Evolutionary conservation across 1,140 invertebrate genomes (phyloP).

Genomic region (Penaeus japonicus): DNA sequence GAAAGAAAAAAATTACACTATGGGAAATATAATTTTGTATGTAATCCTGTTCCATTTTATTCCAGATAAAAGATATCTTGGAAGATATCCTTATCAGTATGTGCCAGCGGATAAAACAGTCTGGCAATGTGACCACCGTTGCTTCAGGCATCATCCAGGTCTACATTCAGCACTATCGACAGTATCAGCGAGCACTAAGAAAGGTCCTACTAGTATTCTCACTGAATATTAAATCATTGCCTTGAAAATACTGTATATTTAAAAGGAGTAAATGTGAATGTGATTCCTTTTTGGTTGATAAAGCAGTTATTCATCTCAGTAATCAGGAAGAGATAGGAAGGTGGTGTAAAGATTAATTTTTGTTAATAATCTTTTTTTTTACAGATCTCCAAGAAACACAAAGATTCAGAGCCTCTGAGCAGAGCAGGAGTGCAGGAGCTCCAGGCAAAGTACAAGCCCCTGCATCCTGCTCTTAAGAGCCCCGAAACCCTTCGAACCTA

Average conservation of each 20-base stretch:
- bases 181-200: conserved; percentile 45
- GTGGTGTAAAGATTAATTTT: neutral
- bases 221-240: too few species aligned
- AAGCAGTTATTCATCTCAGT: too few species aligned
- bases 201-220: conserved; percentile 1
- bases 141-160: conserved; percentile 31
- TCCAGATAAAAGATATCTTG: conserved; percentile 44
- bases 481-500: conserved; percentile 56
- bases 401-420: conserved; percentile 29
- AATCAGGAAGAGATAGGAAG: too few species aligned
- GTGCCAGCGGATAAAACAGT: conserved; percentile 24
- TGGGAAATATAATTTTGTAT: neutral
- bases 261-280: too few species aligned
- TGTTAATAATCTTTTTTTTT: neutral
- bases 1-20: neutral
- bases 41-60: neutral
- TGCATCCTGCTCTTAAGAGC: conserved; percentile 59
- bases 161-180: conserved; percentile 48
- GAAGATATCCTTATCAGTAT: conserved; percentile 36
- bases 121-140: conserved; percentile 21
- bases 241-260: too few species aligned
- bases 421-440: conserved; percentile 19
- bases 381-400: conserved; percentile 50
- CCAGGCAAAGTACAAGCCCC: conserved; percentile 39
- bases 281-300: too few species aligned